Base-by-base conservation (phyloP, 2,888 invertebrate species). In the Dioctria rufipes region DNA sequence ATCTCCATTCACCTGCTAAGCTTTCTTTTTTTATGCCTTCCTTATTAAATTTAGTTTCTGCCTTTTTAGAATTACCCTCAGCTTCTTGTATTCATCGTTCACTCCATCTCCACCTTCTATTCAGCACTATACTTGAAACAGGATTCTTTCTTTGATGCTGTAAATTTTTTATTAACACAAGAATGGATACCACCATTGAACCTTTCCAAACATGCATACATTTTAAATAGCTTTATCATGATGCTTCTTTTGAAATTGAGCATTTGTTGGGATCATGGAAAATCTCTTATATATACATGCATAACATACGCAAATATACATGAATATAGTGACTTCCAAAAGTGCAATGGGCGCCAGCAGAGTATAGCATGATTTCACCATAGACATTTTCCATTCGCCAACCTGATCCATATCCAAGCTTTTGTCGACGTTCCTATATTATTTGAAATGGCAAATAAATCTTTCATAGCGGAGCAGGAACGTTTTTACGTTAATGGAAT, bases 361-460 rank as follows among this genome's bases (percentile, higher is more conserved):
- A 13, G 4, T n/a, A 11, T 58, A 4, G 8, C 5, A 46, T 5
- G 46, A 8, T 46, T 46, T 11, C 54, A 11, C 4, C 6, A 54
- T 54, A 54, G 6, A 8, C 4, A 60, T 11, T 25, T 6, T 25
- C 5, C 5, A 61, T 37, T 5, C 61, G 37, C 25, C 37, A 39
- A 39, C 25, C 37, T 61, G 37, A 61, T 6, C 11, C 61, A 13
- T 6, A 39, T 3, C 8, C 37, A 8, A 61, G 37, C 61, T 61
- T 25, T 13, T 37, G 37, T 61, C 73, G 60, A 40, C 42, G 9
- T 73, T 58, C 58, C 9, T 73, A 73, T 73, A 42, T 60, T n/a
- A 73, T 40, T 58, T 73, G 73, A 73, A 71, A 71, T 71, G 71
- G 71, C 39, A 71, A 73, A 73, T 73, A 73, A 73, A 73, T 73